These are phyloP conservation scores for Hemistola chrysoprasaria DNA, from an alignment of 2,888 invertebrate genomes.

Conservation along the genomic window DNA sequence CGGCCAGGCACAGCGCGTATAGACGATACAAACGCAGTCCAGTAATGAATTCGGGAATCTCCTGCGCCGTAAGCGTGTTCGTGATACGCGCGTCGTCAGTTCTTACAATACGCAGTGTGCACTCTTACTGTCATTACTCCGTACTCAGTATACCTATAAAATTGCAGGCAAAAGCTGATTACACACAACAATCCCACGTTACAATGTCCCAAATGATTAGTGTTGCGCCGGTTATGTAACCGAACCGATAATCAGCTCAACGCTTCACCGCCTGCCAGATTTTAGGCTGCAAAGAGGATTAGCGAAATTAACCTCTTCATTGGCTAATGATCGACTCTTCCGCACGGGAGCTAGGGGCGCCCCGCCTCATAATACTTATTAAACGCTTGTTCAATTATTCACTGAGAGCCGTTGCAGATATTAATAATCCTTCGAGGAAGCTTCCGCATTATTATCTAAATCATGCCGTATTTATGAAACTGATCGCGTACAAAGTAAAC, in stretches of 20 bases:
- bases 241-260: conserved; percentile 19
- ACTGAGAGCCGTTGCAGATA: conserved; percentile 16
- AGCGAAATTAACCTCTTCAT: conserved; percentile 75
- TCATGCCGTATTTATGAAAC: too few relatives aligned
- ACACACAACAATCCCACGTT: conserved; percentile 1
- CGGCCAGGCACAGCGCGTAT: too few relatives aligned
- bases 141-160: too few relatives aligned
- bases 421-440: conserved; percentile 7
- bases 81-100: too few relatives aligned
- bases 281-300: conserved; percentile 61
- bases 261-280: conserved; percentile 19
- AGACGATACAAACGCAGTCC: too few relatives aligned
- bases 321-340: conserved; percentile 67
- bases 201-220: conserved; percentile 40
- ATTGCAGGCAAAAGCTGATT: conserved; percentile 1
- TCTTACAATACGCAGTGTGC: too few relatives aligned
- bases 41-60: too few relatives aligned
- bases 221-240: conserved; percentile 18
- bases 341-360: conserved; percentile 41
- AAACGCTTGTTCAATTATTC: conserved; percentile 29
- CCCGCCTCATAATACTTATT: conserved; percentile 28
- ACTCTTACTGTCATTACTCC: too few relatives aligned
- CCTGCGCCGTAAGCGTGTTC: too few relatives aligned
- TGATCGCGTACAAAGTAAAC: too few relatives aligned
- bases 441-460: too few relatives aligned